Evolutionary conservation across 2,888 invertebrate species (phyloP).

Genomic region (Papilio gigon): DNA sequence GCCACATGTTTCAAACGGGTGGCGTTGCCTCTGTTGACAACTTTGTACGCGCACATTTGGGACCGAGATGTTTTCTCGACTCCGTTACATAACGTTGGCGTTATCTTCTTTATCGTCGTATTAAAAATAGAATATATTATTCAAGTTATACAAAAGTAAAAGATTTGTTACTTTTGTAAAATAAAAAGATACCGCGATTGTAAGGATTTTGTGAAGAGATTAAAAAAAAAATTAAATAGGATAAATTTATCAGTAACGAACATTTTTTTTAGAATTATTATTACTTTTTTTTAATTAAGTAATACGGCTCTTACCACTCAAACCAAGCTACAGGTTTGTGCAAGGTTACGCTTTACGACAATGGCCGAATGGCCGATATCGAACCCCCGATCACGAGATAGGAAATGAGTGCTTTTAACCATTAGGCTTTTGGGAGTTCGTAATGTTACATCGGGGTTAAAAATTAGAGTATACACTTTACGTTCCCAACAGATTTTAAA

Average conservation of each 20-base stretch:
- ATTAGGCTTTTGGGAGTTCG: too few species aligned
- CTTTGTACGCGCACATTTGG: slow-evolving; percentile 61
- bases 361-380: too few species aligned
- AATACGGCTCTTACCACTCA: too few species aligned
- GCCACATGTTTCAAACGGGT: slow-evolving; percentile 73
- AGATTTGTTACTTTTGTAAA: background rate
- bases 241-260: too few species aligned
- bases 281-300: too few species aligned
- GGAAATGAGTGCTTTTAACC: too few species aligned
- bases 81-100: slow-evolving; percentile 33
- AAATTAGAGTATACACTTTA: slow-evolving; percentile 1
- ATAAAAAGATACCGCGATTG: background rate
- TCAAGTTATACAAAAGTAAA: background rate
- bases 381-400: too few species aligned
- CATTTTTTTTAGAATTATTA: too few species aligned
- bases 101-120: slow-evolving; percentile 35
- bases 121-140: slow-evolving; percentile 13
- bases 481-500: slow-evolving; percentile 8
- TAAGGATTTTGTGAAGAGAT: background rate
- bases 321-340: too few species aligned
- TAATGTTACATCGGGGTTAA: background rate
- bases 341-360: too few species aligned
- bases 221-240: background rate
- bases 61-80: slow-evolving; percentile 51
- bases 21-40: slow-evolving; percentile 64